These are phyloP conservation scores for Mystacides longicornis DNA, from an alignment of 2,888 invertebrate species.

Conservation along the genomic window DNA sequence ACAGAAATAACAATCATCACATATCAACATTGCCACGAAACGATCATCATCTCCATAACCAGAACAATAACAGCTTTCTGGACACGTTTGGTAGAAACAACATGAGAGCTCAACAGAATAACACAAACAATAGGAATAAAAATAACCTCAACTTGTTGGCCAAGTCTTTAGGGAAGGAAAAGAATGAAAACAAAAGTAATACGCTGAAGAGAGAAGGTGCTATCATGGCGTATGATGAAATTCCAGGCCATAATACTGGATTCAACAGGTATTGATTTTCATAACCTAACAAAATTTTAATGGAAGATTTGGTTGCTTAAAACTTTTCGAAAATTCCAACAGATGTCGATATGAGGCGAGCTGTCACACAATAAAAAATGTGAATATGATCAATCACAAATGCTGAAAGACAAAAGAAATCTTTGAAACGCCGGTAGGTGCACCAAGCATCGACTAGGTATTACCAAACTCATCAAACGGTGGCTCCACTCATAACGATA, in stretches of 20 bases:
- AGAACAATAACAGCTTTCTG: constrained; percentile 38
- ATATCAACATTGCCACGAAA: constrained; percentile 42
- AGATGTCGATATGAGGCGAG: too few species aligned
- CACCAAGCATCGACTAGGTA: too few species aligned
- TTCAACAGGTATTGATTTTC: constrained; percentile 60
- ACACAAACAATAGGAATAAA: constrained; percentile 22
- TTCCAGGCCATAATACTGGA: constrained; percentile 56
- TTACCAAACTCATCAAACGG: too few species aligned
- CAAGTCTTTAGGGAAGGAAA: constrained; percentile 44
- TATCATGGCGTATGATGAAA: constrained; percentile 51
- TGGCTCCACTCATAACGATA: too few species aligned
- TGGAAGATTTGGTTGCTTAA: too few species aligned
- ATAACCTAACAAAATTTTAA: too few species aligned
- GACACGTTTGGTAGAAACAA: constrained; percentile 44
- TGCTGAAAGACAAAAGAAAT: too few species aligned
- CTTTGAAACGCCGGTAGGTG: too few species aligned
- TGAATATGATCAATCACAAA: too few species aligned
- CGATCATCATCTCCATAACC: constrained; percentile 34
- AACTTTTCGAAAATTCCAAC: too few species aligned
- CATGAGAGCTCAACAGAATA: constrained; percentile 36
- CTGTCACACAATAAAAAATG: too few species aligned
- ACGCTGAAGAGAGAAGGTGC: constrained; percentile 48
- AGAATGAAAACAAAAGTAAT: constrained; percentile 47
- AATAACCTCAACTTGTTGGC: constrained; percentile 31
- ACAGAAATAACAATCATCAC: constrained; percentile 31